A percentile compares a stretch with the other conserved stretches of the same genome.
These are phyloP conservation scores for Melikaiella ostensackeni DNA, from an alignment of 2,888 invertebrate genomes.

Conservation along the genomic window DNA sequence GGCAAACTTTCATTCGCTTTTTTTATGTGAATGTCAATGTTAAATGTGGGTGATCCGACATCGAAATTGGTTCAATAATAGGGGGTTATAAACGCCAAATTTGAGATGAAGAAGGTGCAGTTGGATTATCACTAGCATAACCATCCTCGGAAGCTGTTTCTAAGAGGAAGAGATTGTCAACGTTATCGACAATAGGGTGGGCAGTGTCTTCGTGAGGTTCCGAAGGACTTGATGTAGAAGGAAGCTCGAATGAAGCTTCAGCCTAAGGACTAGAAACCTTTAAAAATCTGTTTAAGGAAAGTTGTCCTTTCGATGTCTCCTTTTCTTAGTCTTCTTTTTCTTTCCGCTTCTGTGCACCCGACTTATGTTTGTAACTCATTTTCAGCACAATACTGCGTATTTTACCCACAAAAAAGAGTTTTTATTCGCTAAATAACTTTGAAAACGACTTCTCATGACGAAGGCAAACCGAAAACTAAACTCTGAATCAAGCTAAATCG, in stretches of 20 bases:
- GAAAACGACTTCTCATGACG: not conserved
- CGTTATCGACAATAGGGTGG: no score
- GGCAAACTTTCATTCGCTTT: not conserved
- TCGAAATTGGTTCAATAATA: not conserved
- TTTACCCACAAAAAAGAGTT: no score
- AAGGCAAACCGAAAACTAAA: not conserved
- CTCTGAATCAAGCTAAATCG: not conserved
- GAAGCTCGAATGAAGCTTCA: no score
- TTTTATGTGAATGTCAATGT: not conserved
- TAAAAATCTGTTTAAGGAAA: no score
- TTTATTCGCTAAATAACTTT: no score
- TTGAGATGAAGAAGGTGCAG: not conserved
- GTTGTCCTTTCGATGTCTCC: not conserved
- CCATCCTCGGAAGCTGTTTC: not conserved
- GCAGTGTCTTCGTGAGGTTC: no score
- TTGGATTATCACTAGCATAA: not conserved
- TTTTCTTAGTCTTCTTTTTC: conserved; percentile 10
- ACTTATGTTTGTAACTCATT: no score
- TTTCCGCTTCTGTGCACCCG: conserved; percentile 32
- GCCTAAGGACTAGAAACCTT: no score
- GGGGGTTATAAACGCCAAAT: not conserved
- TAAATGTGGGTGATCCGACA: not conserved
- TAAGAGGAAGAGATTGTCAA: no score
- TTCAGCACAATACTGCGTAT: no score
- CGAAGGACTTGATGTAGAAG: no score